Base-by-base conservation (phyloP, 2,888 invertebrate genomes). In the Nephrotoma appendiculata region DNA sequence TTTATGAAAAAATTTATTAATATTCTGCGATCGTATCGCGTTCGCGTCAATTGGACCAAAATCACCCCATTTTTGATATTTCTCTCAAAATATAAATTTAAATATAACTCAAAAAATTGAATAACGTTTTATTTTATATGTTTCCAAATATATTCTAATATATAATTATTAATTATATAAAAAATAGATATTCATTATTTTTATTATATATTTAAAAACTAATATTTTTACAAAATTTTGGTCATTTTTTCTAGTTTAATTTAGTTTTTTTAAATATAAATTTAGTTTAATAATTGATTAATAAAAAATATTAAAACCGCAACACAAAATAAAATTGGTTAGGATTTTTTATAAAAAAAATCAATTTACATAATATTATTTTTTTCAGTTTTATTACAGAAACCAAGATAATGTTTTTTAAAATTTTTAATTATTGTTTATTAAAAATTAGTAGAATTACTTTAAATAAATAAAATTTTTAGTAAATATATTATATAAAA, bases 41-140 rank as follows among this genome's bases (percentile, higher is more conserved):
- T 31, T 84, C 84, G 84, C 42, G 84, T 84, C 41, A 84, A 84
- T 84, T 84, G 84, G 84, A 84, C 84, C 84, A 84, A 84, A 84
- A 84, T 84, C 9, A 71, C 31, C 71, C 71, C 31, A 71, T 9
- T 71, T 71, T 71, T 71, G 71, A 71, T 71, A 71, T 71, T 71
- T 71, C 71, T 71, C 31, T 71, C 19, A 48, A 12, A 48, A 1
- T 44, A 9, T 44, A 44, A 44, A 44, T 11, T 44, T 44, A 57
- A 71, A 71, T 6, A 7, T 31, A 31, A 71, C 19, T 19, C 31
- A 71, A 71, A 71, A 6, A 48, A 19, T 71, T n/a, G 7, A 71
- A 71, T 71, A 71, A 71, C 11, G 31, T 31, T 71, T 71, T 9
- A 71, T 71, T 71, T 71, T 71, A 71, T 31, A 15, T 71, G 31